Percentiles rank a stretch among this genome's conserved stretches.
Conservation (phyloP, 2,797 vertebrate genomes). For the Siniperca scherzeri region DNA sequence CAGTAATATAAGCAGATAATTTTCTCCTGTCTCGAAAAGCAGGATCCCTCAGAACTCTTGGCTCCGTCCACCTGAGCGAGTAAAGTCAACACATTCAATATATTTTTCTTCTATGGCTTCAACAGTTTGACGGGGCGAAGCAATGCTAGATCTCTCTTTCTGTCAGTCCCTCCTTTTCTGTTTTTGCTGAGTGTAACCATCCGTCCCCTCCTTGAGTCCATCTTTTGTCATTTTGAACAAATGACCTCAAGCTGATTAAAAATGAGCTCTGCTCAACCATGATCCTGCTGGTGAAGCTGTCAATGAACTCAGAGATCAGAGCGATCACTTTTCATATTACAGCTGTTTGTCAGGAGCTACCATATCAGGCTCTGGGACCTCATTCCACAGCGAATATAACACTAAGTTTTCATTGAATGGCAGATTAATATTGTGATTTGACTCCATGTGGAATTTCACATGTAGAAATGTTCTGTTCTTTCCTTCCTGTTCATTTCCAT, state of each 20-base stretch:
- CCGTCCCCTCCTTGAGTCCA: constrained; percentile 3
- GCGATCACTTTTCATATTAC: constrained; percentile 26
- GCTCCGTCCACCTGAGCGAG: constrained; percentile 68
- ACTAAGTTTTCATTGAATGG: neutral
- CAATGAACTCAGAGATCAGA: constrained; percentile 10
- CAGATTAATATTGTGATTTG: constrained; percentile 16
- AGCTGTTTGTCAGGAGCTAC: constrained; percentile 31
- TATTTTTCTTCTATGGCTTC: constrained; percentile 72
- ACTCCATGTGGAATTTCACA: constrained; percentile 22
- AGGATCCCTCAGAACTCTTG: constrained; percentile 69
- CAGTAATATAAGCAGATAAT: constrained; percentile 60
- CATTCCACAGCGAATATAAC: constrained; percentile 14
- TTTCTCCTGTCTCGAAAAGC: constrained; percentile 70
- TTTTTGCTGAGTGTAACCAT: constrained; percentile 27
- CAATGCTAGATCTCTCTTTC: constrained; percentile 42
- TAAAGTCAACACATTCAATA: constrained; percentile 77
- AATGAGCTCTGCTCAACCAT: constrained; percentile 1
- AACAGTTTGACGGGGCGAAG: constrained; percentile 55
- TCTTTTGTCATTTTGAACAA: constrained; percentile 47
- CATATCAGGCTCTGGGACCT: constrained; percentile 19
- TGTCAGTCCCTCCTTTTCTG: constrained; percentile 23
- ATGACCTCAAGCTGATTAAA: constrained; percentile 6
- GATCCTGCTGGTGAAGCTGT: constrained; percentile 17
- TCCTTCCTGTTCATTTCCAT: constrained; percentile 19
- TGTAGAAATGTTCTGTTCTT: neutral